phyloP scores from a whole-genome alignment of 1,140 invertebrate species.

The Meteorus sp. region DNA sequence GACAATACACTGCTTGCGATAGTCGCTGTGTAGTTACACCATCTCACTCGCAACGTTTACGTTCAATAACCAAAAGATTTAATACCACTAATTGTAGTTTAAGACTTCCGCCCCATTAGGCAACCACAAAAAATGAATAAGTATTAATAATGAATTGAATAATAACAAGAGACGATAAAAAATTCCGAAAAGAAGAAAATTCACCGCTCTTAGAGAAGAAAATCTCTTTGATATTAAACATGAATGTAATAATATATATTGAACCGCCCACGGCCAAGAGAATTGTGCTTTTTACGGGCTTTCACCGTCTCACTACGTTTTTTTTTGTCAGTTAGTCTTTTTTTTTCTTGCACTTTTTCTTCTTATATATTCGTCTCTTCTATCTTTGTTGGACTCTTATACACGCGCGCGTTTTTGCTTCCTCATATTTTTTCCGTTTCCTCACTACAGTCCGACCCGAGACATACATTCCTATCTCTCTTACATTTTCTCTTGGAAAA shows the following conservation, averaged over 20 bases:
- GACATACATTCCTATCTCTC: slow-evolving; percentile 9
- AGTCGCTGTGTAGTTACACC: not conserved
- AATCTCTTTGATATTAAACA: slow-evolving; percentile 39
- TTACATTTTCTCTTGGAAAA: slow-evolving; percentile 36
- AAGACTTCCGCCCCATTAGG: slow-evolving; percentile 50
- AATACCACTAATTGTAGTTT: slow-evolving; percentile 51
- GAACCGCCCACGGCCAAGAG: slow-evolving; percentile 41
- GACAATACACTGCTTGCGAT: no score
- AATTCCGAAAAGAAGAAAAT: slow-evolving; percentile 23
- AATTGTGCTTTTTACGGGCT: slow-evolving; percentile 31
- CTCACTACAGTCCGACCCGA: slow-evolving; percentile 11
- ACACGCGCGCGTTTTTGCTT: slow-evolving; percentile 22
- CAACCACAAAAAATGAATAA: slow-evolving; percentile 35
- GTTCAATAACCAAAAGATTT: slow-evolving; percentile 34
- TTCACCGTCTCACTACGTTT: not conserved
- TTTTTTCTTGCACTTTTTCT: not conserved
- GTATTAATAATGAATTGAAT: not conserved
- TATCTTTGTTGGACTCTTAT: slow-evolving; percentile 18
- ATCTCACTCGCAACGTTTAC: slow-evolving; percentile 5
- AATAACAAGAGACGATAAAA: slow-evolving; percentile 10
- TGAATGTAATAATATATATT: slow-evolving; percentile 12
- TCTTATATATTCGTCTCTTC: not conserved
- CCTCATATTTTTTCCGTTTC: slow-evolving; percentile 22
- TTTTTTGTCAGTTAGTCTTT: slow-evolving; percentile 9
- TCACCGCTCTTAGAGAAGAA: slow-evolving; percentile 47